phyloP scores from a whole-genome alignment of 2,113 vertebrate genomes.

The Fregata magnificens region DNA sequence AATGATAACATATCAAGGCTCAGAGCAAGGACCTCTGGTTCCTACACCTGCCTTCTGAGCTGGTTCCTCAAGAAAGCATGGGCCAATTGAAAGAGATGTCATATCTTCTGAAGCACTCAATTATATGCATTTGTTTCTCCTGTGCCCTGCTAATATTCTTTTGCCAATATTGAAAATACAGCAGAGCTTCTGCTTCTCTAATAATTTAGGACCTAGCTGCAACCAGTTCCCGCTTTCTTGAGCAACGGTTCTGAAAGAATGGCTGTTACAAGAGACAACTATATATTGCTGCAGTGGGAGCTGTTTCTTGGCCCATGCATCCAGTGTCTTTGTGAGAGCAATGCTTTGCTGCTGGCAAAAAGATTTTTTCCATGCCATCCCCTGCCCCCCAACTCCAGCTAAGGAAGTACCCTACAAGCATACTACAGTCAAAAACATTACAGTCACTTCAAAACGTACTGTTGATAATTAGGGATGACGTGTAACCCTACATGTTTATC shows the following conservation, averaged over 20 bases:
- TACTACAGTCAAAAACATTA: not conserved
- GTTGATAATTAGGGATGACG: not conserved
- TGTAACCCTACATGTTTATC: not conserved
- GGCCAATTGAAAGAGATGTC: not conserved
- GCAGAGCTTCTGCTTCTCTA: not conserved
- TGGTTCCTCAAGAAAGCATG: not conserved
- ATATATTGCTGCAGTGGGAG: not conserved
- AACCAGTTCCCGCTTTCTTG: not conserved
- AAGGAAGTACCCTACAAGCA: not conserved
- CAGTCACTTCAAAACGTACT: not conserved
- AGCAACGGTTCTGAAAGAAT: not conserved
- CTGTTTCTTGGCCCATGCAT: not conserved
- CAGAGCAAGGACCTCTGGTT: not conserved
- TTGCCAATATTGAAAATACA: not conserved
- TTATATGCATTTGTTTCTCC: not conserved
- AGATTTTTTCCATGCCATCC: not conserved
- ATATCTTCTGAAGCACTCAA: not conserved
- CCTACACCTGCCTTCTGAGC: not conserved
- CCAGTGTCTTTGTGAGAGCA: not conserved
- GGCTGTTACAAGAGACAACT: not conserved
- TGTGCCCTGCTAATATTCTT: not conserved
- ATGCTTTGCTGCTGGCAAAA: not conserved
- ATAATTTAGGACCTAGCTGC: not conserved
- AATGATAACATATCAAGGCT: not conserved
- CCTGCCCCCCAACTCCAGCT: not conserved